These are phyloP conservation scores for Gortyna flavago DNA, from an alignment of 2,888 invertebrate genomes.

Conservation along the genomic window DNA sequence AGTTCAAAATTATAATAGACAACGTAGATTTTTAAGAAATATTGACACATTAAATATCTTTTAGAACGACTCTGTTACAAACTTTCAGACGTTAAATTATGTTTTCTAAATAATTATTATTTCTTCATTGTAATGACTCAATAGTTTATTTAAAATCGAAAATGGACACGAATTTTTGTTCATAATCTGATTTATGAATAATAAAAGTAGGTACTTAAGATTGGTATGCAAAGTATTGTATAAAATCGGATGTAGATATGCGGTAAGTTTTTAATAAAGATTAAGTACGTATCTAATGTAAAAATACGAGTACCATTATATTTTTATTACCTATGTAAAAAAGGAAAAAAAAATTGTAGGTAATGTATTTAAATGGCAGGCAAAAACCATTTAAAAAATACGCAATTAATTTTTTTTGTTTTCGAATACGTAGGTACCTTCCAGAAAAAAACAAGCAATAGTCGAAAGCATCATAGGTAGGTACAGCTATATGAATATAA, in stretches of 20 bases:
- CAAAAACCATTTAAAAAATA: no score
- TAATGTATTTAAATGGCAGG: no score
- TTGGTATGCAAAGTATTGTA: slow-evolving; percentile 4
- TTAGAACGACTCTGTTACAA: slow-evolving; percentile 37
- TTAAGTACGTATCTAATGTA: not conserved
- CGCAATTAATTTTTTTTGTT: no score
- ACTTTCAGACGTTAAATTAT: slow-evolving; percentile 50
- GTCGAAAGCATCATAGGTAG: not conserved
- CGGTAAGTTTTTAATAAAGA: slow-evolving; percentile 1
- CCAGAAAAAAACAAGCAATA: not conserved
- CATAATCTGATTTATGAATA: slow-evolving; percentile 27
- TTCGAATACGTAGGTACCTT: no score
- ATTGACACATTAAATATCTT: slow-evolving; percentile 39
- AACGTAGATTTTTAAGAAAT: slow-evolving; percentile 42
- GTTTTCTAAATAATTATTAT: slow-evolving; percentile 32
- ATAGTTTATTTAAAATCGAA: slow-evolving; percentile 20
- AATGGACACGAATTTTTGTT: slow-evolving; percentile 23
- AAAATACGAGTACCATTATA: not conserved
- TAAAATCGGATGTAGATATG: not conserved
- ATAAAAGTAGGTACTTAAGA: slow-evolving; percentile 6
- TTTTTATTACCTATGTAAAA: not conserved
- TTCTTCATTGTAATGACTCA: slow-evolving; percentile 24
- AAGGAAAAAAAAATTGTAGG: not conserved
- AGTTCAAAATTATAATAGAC: slow-evolving; percentile 45
- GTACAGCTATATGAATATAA: not conserved